Base-by-base conservation (phyloP, 2,113 vertebrate species). In the Cichladusa arquata region DNA sequence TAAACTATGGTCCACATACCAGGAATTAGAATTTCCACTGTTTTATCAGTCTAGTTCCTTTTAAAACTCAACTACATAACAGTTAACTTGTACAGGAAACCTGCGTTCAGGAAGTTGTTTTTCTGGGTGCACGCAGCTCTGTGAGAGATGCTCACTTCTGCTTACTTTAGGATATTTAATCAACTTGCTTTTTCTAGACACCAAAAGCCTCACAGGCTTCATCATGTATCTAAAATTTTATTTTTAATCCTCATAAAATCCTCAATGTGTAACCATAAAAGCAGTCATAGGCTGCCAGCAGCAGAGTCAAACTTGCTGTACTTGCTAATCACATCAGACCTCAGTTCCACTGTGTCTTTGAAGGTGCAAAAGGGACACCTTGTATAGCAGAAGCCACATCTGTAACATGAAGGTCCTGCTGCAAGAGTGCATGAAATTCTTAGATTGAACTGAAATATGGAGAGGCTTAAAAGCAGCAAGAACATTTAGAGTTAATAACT, bases 381-480 rank as follows among this genome's bases (percentile, higher is more conserved):
- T 70, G 24, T 56, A 0, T 1, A 13, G 22, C 19, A 81, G 69
- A 73, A 78, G 8, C 29, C 23, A 45, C 0, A 0, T 34, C 22
- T 50, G 0, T n/a, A 92, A 83, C 40, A 73, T 4, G 6, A 82
- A 90, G 14, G 10, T 85, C 36, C n/a, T 60, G 13, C 16, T 38
- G 29, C 29, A 67, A 85, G 1, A 56, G 6, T 5, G 44, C 8
- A 18, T 5, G 1, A 72, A 85, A 73, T 57, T 72, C 31, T 54
- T 53, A n/a, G 13, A 38, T n/a, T 33, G 47, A 58, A 72, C 40
- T 33, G 28, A n/a, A 81, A 67, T 17, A 71, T 26, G 9, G 14
- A 61, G 15, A 57, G 4, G 2, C 11, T 31, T 81, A 83, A 88
- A 86, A 81, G 51, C 33, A 78, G 38, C 29, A 71, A 12, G 23